Evolutionary conservation across 1,140 invertebrate genomes (phyloP).

Genomic region (Pachypeltis micranthus): DNA sequence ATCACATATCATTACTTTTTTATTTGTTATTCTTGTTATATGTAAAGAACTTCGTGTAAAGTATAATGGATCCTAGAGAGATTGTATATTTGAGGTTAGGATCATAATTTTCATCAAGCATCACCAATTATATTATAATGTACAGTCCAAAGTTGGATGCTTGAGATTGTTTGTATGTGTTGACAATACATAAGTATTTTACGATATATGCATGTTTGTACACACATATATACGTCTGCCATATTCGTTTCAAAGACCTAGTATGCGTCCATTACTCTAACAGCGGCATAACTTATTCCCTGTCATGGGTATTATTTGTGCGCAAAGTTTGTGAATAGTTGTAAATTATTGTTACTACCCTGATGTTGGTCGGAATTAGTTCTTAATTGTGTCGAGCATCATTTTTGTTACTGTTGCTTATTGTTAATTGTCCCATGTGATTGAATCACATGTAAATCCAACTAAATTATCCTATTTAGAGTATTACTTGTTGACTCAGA

Average conservation of each 20-base stretch:
- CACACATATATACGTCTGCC: not conserved
- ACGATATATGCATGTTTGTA: slow-evolving; percentile 1
- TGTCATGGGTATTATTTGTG: not conserved
- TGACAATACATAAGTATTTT: slow-evolving; percentile 5
- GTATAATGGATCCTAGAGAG: too few species aligned
- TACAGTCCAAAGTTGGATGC: too few species aligned
- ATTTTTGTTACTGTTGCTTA: not conserved
- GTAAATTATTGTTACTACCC: not conserved
- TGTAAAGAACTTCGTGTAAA: too few species aligned
- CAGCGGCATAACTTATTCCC: not conserved
- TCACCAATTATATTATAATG: too few species aligned
- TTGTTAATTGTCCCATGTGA: not conserved
- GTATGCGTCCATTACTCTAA: not conserved
- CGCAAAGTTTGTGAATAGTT: not conserved
- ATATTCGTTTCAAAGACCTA: not conserved
- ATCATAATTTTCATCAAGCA: too few species aligned
- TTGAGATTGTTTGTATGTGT: not conserved
- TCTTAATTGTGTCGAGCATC: too few species aligned
- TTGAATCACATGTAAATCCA: not conserved
- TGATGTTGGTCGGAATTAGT: too few species aligned
- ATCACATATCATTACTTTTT: too few species aligned
- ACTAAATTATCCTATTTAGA: not conserved
- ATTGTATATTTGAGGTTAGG: too few species aligned
- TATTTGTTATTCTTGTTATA: too few species aligned
- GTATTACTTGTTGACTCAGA: not conserved